Evolutionary conservation across 2,888 invertebrate species (phyloP).

Genomic region (Andrena praecox): DNA sequence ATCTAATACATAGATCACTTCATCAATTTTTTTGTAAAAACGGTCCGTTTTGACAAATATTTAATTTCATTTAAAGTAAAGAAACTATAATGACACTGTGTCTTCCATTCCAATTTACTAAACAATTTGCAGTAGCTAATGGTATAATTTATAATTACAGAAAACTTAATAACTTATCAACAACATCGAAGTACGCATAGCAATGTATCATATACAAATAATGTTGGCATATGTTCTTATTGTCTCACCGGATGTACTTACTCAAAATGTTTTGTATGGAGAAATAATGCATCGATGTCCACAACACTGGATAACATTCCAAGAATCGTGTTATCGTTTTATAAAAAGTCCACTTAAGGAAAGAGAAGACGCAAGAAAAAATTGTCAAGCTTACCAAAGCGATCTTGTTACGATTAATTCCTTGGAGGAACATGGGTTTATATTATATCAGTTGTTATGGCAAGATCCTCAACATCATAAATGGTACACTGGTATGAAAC

Average conservation of each 20-base stretch:
- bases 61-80: background rate
- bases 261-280: constrained; percentile 76
- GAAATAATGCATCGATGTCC: constrained; percentile 88
- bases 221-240: constrained; percentile 14
- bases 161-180: background rate
- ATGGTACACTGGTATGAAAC: constrained; percentile 94
- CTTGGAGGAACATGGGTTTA: constrained; percentile 94
- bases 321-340: constrained; percentile 95
- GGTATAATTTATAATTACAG: constrained; percentile 38
- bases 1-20: background rate
- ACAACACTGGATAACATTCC: constrained; percentile 93
- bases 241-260: constrained; percentile 13
- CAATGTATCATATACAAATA: constrained; percentile 42
- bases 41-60: background rate
- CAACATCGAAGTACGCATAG: background rate
- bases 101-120: constrained; percentile 3
- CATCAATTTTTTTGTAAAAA: background rate
- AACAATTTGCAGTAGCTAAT: background rate
- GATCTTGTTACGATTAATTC: constrained; percentile 93
- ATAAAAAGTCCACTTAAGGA: constrained; percentile 94
- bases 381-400: constrained; percentile 93
- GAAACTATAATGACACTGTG: background rate
- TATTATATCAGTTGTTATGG: constrained; percentile 92
- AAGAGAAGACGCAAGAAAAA: constrained; percentile 92
- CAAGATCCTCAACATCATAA: constrained; percentile 94